Evolutionary conservation across 2,113 vertebrate genomes (phyloP).

Genomic region (Cyanistes caeruleus): DNA sequence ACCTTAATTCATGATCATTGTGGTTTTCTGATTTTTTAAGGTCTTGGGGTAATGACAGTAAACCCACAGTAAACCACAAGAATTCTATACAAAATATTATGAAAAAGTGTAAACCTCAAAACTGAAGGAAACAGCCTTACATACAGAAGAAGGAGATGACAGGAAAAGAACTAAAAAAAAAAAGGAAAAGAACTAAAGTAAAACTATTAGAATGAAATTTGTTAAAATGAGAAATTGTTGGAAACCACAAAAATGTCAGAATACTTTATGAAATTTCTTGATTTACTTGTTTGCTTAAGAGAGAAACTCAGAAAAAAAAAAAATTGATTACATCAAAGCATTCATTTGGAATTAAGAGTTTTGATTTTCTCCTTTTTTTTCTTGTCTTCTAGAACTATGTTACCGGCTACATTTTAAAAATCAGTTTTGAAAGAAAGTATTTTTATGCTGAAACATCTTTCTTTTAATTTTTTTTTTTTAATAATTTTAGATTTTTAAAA

Average conservation of each 20-base stretch:
- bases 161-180: background rate
- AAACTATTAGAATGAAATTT: background rate
- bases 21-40: background rate
- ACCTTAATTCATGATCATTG: accelerated
- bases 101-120: background rate
- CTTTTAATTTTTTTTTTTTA: background rate
- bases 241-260: background rate
- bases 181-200: background rate
- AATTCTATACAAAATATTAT: background rate
- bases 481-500: background rate
- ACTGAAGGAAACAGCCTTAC: background rate
- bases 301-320: background rate
- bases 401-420: background rate
- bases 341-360: background rate
- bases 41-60: background rate
- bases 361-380: background rate
- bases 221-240: background rate
- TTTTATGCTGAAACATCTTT: background rate
- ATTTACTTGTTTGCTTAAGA: background rate
- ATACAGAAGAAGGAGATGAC: background rate
- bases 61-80: background rate
- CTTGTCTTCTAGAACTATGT: background rate
- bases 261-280: background rate
- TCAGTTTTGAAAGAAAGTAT: background rate
- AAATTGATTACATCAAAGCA: background rate